Evolutionary conservation across 37 sponge, comb jelly and placozoan species (phyloP).

Genomic region (Geodia barretti): DNA sequence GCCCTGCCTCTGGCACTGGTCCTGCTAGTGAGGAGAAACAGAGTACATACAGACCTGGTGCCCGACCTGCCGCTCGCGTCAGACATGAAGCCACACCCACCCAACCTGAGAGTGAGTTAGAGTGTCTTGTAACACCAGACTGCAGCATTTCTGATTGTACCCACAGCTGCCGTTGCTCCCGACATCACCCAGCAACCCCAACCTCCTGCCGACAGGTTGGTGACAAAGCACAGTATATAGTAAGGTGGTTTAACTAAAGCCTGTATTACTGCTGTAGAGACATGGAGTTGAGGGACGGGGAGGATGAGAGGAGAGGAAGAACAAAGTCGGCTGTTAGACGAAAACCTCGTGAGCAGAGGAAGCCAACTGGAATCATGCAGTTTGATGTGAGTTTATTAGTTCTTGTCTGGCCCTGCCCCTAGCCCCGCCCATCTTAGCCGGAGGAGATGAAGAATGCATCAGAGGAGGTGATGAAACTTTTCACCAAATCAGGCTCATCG

Average conservation of each 20-base stretch:
- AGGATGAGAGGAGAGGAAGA: conserved; percentile 7
- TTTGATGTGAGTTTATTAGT: conserved; percentile 21
- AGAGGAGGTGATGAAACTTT: not conserved
- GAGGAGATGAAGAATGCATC: not conserved
- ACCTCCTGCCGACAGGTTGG: not conserved
- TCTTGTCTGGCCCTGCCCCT: not conserved
- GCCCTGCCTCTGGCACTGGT: not conserved
- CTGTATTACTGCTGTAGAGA: not conserved
- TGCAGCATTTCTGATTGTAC: not conserved
- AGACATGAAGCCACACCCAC: not conserved
- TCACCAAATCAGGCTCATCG: not conserved
- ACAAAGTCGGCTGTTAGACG: conserved; percentile 57
- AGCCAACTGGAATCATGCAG: conserved; percentile 61
- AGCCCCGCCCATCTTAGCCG: not conserved
- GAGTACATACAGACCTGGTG: conserved; percentile 38
- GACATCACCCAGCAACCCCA: not conserved
- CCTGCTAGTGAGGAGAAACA: not conserved
- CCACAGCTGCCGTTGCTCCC: not conserved
- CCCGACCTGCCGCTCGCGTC: conserved; percentile 27
- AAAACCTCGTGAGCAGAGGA: conserved; percentile 53
- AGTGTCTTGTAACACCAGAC: not conserved
- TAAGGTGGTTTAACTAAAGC: not conserved
- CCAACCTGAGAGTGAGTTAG: not conserved
- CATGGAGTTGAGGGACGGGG: not conserved
- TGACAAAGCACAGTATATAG: too few relatives aligned